Conservation (phyloP, 2,888 invertebrate species). For the Terebella lapidaria region DNA sequence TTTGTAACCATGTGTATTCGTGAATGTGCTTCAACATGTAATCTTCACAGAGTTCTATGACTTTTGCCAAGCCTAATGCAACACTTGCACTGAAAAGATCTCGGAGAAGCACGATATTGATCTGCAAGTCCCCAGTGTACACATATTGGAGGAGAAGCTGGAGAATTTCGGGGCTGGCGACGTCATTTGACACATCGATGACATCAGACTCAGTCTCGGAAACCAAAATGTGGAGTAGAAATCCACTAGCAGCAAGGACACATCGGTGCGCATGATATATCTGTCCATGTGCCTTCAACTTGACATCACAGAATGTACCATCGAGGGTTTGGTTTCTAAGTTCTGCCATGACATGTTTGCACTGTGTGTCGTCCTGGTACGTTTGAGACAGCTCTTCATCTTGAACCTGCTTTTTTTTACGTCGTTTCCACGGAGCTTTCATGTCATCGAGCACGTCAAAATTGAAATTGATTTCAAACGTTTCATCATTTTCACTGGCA, state of each 20-base stretch:
- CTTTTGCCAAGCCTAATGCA: slow-evolving; percentile 1
- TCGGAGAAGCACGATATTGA: slow-evolving; percentile 1
- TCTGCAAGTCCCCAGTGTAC: slow-evolving; percentile 4
- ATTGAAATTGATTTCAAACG: no score
- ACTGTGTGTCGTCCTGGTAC: no score
- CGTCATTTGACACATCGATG: not conserved
- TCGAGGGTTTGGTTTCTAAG: no score
- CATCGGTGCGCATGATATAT: slow-evolving; percentile 6
- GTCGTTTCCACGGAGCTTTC: no score
- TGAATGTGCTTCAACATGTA: not conserved
- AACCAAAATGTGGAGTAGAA: slow-evolving; percentile 1
- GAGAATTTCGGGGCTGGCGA: not conserved
- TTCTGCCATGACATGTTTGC: no score
- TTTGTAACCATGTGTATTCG: not conserved
- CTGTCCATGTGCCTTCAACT: not conserved
- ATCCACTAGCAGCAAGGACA: slow-evolving; percentile 8
- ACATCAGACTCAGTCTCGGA: not conserved
- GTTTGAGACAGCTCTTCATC: no score
- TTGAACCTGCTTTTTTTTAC: no score
- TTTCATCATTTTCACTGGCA: no score
- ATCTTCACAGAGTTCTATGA: not conserved
- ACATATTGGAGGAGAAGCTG: slow-evolving; percentile 7
- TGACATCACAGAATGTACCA: not conserved
- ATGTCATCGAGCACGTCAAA: no score
- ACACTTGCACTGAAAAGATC: not conserved